phyloP scores from a whole-genome alignment of 2,113 vertebrate genomes.

The Mugil cephalus region DNA sequence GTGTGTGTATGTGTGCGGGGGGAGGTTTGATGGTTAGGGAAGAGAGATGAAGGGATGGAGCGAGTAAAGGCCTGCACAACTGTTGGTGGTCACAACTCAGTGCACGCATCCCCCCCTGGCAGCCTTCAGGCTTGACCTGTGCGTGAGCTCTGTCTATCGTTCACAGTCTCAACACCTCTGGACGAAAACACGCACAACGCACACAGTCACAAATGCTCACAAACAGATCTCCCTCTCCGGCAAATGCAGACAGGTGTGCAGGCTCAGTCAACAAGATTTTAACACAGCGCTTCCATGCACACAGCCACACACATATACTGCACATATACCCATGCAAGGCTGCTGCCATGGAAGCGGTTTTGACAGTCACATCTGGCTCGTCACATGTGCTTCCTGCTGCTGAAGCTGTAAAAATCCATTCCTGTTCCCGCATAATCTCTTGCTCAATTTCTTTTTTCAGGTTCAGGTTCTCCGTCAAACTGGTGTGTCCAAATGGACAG shows the following conservation, averaged over 20 bases:
- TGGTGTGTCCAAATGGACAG: slow-evolving; percentile 9
- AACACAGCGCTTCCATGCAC: slow-evolving; percentile 47
- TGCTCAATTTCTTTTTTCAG: slow-evolving; percentile 16
- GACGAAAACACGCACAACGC: slow-evolving; percentile 33
- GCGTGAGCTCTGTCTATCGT: slow-evolving; percentile 58
- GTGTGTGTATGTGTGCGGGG: no score
- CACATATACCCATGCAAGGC: slow-evolving; percentile 13
- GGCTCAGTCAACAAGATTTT: slow-evolving; percentile 51
- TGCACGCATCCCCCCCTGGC: slow-evolving; percentile 48
- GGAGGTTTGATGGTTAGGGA: slow-evolving; percentile 46
- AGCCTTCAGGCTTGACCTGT: slow-evolving; percentile 66
- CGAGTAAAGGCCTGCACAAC: slow-evolving; percentile 55
- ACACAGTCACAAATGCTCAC: slow-evolving; percentile 20
- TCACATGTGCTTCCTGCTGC: slow-evolving; percentile 67
- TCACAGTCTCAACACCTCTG: slow-evolving; percentile 47
- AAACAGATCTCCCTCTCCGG: slow-evolving; percentile 45
- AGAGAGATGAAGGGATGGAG: slow-evolving; percentile 48
- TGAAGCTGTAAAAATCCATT: slow-evolving; percentile 51
- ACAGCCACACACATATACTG: slow-evolving; percentile 19
- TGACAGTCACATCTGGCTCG: slow-evolving; percentile 66
- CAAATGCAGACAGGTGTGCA: slow-evolving; percentile 67
- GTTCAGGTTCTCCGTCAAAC: slow-evolving; percentile 55
- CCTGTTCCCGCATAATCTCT: slow-evolving; percentile 30
- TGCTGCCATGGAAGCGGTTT: slow-evolving; percentile 56
- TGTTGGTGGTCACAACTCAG: slow-evolving; percentile 71